These are phyloP conservation scores for Otolemur crassicaudatus DNA, from an alignment of 2,797 vertebrate species.

Conservation along the genomic window DNA sequence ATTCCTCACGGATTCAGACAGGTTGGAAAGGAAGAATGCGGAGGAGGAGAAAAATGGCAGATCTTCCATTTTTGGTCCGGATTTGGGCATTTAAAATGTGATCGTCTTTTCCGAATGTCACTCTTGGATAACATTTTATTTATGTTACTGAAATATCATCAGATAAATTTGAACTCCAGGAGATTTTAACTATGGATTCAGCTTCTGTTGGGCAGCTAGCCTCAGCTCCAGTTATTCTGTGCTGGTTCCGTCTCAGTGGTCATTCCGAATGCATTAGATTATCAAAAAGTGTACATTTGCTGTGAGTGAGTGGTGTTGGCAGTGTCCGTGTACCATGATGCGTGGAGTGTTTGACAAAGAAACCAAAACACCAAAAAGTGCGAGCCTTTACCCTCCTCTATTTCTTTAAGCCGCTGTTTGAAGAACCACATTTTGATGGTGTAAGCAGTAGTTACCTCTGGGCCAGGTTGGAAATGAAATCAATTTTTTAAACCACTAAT, in stretches of 20 bases:
- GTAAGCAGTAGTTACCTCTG: conserved; percentile 88
- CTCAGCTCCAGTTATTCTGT: conserved; percentile 80
- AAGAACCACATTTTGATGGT: conserved; percentile 78
- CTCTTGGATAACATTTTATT: conserved; percentile 77
- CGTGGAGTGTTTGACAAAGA: conserved; percentile 77
- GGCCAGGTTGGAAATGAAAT: conserved; percentile 92
- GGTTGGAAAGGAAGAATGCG: conserved; percentile 77
- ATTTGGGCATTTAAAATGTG: conserved; percentile 73
- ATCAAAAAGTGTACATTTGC: conserved; percentile 83
- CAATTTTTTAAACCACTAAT: conserved; percentile 89
- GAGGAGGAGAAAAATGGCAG: conserved; percentile 76
- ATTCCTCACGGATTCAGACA: conserved; percentile 79
- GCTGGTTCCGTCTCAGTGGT: conserved; percentile 82
- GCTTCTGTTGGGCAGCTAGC: conserved; percentile 80
- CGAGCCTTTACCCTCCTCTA: conserved; percentile 88
- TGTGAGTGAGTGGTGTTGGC: conserved; percentile 83
- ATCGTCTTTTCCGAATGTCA: conserved; percentile 78
- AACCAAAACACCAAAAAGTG: conserved; percentile 71
- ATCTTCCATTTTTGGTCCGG: conserved; percentile 72
- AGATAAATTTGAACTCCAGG: conserved; percentile 68
- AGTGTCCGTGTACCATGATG: conserved; percentile 78
- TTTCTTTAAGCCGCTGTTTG: conserved; percentile 84
- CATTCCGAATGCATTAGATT: conserved; percentile 86
- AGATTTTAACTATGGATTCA: conserved; percentile 80
- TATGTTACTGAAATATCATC: conserved; percentile 70